Evolutionary conservation across 2,797 vertebrate species (phyloP).

Genomic region (Bovichtus variegatus): DNA sequence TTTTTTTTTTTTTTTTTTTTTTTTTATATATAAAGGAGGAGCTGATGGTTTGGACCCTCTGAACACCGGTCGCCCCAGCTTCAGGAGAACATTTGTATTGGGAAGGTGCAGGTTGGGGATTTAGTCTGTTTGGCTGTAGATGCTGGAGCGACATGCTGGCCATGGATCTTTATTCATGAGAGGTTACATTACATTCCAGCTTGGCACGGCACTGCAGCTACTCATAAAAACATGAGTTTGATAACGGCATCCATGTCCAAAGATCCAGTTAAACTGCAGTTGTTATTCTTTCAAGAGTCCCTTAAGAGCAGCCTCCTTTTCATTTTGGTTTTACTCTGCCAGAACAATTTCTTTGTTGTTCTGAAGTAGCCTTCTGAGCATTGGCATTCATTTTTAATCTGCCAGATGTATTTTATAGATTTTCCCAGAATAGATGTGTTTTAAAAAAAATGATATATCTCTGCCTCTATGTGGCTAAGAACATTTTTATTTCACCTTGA

Average conservation of each 20-base stretch:
- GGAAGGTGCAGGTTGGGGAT: conserved; percentile 57
- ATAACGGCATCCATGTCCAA: conserved; percentile 47
- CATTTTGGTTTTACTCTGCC: background rate
- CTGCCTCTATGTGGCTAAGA: background rate
- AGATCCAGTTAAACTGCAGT: conserved; percentile 2
- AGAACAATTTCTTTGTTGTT: background rate
- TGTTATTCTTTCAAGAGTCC: conserved; percentile 1
- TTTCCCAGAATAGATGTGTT: conserved; percentile 4
- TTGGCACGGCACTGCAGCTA: conserved; percentile 39
- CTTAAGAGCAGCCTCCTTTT: conserved; percentile 9
- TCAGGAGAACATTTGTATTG: conserved; percentile 40
- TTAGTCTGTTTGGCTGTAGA: conserved; percentile 49
- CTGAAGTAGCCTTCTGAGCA: conserved; percentile 1
- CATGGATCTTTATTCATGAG: conserved; percentile 59
- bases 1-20: too few species aligned
- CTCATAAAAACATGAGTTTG: conserved; percentile 44
- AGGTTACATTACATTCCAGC: conserved; percentile 31
- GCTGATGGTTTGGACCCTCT: conserved; percentile 60
- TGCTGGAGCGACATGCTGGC: conserved; percentile 14
- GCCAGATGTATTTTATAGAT: background rate
- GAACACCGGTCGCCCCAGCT: conserved; percentile 34
- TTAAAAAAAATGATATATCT: too few species aligned
- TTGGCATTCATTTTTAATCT: conserved; percentile 1
- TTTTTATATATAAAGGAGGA: conserved; percentile 40
- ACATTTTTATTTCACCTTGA: conserved; percentile 2